Base-by-base conservation (phyloP, 1,140 invertebrate species). In the Grapholita molesta region DNA sequence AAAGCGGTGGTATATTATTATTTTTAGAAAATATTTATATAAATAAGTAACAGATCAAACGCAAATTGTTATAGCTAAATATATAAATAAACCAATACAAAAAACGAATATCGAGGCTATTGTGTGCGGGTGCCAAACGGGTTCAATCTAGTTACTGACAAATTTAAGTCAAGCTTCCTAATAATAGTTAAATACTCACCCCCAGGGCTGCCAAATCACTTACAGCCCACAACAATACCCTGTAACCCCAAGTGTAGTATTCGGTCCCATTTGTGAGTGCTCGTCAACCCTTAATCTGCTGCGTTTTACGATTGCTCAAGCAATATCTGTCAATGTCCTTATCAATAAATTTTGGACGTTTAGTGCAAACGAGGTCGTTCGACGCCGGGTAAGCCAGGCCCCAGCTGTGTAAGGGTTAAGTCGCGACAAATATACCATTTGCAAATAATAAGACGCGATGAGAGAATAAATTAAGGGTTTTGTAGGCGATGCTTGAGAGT, bases 251-350 rank as follows among this genome's bases (percentile, higher is more conserved):
- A 72, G 64, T 69, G 64, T 72, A 75, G 61, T 74, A 77, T 77
- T 78, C 70, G 85, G 84, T 83, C 85, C 85, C 84, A 89, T 89
- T 90, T 90, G 86, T 82, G 77, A 84, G 74, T 76, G 66, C 78
- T 79, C 83, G 79, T 84, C 80, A 84, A 82, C 83, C 86, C 88
- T 86, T 90, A 90, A 89, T 90, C 84, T 88, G 82, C 80, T 90
- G 87, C 87, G 76, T 91, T 91, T 91, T 91, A 91, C 85, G 89
- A 87, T 81, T 78, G 72, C 86, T 76, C 72, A 71, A 65, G 87
- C 87, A 85, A 91, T 91, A 91, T 90, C 89, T 91, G 89, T 91
- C 89, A 91, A 91, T 91, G 89, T 88, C 88, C 86, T 88, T 88
- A 87, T 91, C 89, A 91, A 91, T 91, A 91, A 91, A 91, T 91